Evolutionary conservation across 1,140 invertebrate genomes (phyloP).

Genomic region (Nautilus pompilius): DNA sequence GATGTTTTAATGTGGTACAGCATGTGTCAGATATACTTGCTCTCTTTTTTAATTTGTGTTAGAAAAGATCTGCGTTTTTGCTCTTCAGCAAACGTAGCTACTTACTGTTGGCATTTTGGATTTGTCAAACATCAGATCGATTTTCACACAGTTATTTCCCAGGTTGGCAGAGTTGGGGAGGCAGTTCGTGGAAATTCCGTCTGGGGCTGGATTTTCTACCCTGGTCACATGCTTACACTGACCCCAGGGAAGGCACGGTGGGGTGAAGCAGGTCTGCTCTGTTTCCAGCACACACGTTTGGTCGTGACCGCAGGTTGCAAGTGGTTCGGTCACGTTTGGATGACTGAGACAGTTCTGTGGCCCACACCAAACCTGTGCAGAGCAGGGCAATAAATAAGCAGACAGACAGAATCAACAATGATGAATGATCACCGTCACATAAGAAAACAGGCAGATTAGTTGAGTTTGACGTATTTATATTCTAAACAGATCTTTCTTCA

Average conservation of each 20-base stretch:
- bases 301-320: constrained; percentile 28
- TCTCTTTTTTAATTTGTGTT: too few relatives aligned
- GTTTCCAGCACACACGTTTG: constrained; percentile 45
- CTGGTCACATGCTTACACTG: constrained; percentile 74
- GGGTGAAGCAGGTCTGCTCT: constrained; percentile 66
- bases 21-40: too few relatives aligned
- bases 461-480: too few relatives aligned
- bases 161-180: constrained; percentile 72
- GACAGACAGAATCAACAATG: too few relatives aligned
- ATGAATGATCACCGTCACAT: too few relatives aligned
- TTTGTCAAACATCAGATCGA: constrained; percentile 70
- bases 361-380: constrained; percentile 51
- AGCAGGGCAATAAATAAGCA: neutral
- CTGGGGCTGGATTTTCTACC: constrained; percentile 71
- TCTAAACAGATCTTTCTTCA: too few relatives aligned
- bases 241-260: constrained; percentile 74
- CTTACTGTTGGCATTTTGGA: constrained; percentile 56
- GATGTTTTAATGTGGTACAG: too few relatives aligned
- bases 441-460: too few relatives aligned
- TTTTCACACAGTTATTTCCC: constrained; percentile 71
- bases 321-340: constrained; percentile 35
- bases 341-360: constrained; percentile 46
- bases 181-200: constrained; percentile 70
- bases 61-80: too few relatives aligned
- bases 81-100: too few relatives aligned